phyloP scores from a whole-genome alignment of 1,140 invertebrate genomes.

The Orchestia grillus region DNA sequence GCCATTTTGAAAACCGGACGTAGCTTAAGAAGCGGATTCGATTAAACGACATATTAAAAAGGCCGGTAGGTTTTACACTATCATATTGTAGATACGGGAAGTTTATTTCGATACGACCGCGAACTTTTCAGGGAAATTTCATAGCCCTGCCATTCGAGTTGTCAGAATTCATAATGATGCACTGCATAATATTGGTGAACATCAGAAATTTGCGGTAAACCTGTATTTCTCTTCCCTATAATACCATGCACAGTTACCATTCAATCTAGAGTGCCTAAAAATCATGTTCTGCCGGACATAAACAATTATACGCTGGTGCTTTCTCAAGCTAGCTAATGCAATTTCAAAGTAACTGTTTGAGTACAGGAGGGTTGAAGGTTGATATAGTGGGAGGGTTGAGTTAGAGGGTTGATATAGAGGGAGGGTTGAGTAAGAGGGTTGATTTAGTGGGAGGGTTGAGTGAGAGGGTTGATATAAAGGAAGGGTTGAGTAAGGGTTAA shows the following conservation, averaged over 20 bases:
- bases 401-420: too few relatives aligned
- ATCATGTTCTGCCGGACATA: not conserved
- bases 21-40: not conserved
- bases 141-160: not conserved
- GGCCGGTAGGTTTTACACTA: not conserved
- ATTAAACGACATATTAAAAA: not conserved
- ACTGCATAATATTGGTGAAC: not conserved
- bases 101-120: not conserved
- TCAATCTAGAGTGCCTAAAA: not conserved
- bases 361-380: too few relatives aligned
- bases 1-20: not conserved
- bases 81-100: not conserved
- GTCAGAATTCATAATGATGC: not conserved
- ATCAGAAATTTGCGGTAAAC: not conserved
- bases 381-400: not conserved
- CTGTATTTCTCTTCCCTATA: not conserved
- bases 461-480: too few relatives aligned
- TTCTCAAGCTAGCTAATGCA: not conserved
- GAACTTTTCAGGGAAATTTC: not conserved
- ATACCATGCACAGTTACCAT: not conserved
- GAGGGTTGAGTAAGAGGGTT: too few relatives aligned
- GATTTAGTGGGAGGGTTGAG: too few relatives aligned
- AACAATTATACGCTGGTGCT: not conserved
- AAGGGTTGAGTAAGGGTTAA: too few relatives aligned
- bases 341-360: not conserved